These are phyloP conservation scores for Neocrepidodera transversa DNA, from an alignment of 2,888 invertebrate genomes.

Conservation along the genomic window DNA sequence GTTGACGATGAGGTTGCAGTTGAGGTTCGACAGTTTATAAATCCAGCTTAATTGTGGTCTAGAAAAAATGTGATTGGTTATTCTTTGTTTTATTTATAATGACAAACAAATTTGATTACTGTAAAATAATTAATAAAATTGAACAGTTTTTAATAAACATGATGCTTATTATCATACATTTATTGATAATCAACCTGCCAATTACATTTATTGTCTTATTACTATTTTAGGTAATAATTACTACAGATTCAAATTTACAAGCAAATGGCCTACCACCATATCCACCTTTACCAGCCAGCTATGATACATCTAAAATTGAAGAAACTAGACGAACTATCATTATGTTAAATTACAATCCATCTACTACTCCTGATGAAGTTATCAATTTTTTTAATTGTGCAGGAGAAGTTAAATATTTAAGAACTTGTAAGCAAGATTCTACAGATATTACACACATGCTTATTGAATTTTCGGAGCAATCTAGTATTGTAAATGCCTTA, in stretches of 20 bases:
- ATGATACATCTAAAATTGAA: constrained; percentile 90
- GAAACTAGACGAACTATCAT: constrained; percentile 94
- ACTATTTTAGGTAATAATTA: too few relatives aligned
- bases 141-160: too few relatives aligned
- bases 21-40: too few relatives aligned
- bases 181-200: too few relatives aligned
- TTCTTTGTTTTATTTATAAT: too few relatives aligned
- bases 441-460: constrained; percentile 83
- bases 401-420: constrained; percentile 94
- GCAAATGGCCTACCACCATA: constrained; percentile 86
- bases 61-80: too few relatives aligned
- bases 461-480: constrained; percentile 93
- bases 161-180: too few relatives aligned
- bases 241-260: constrained; percentile 87
- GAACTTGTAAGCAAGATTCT: constrained; percentile 85
- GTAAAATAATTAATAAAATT: too few relatives aligned
- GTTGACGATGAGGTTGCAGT: too few relatives aligned
- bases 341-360: constrained; percentile 78
- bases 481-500: constrained; percentile 84
- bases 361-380: constrained; percentile 78
- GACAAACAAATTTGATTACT: too few relatives aligned
- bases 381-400: constrained; percentile 84
- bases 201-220: too few relatives aligned
- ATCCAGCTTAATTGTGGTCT: too few relatives aligned
- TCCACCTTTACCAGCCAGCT: constrained; percentile 87